Evolutionary conservation across 1,140 invertebrate species (phyloP).

Genomic region (Drosophila ficusphila): DNA sequence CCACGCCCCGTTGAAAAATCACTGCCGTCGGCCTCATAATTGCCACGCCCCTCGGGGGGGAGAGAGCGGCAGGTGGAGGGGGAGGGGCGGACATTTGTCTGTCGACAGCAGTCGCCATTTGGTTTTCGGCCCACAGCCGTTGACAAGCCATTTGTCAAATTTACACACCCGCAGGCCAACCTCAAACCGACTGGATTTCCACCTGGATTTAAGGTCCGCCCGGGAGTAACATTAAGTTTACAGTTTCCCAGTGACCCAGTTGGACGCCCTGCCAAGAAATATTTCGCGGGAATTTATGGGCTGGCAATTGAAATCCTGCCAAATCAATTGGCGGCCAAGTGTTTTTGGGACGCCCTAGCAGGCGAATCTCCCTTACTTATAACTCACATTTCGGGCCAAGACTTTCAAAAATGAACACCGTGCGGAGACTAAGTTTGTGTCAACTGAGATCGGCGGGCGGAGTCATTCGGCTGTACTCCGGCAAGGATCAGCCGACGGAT

Average conservation of each 20-base stretch:
- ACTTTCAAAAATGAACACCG: slow-evolving; percentile 55
- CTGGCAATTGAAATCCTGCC: slow-evolving; percentile 40
- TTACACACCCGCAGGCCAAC: slow-evolving; percentile 41
- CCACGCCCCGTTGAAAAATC: slow-evolving; percentile 58
- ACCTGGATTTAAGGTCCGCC: slow-evolving; percentile 1
- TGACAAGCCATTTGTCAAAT: slow-evolving; percentile 74
- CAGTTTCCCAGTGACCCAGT: slow-evolving; percentile 32
- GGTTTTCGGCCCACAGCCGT: slow-evolving; percentile 33
- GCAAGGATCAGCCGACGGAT: slow-evolving; percentile 5
- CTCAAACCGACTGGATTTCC: background rate
- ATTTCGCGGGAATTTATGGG: slow-evolving; percentile 31
- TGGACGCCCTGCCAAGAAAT: slow-evolving; percentile 26
- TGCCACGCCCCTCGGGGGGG: slow-evolving; percentile 44
- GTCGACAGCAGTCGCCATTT: slow-evolving; percentile 36
- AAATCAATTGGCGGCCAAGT: slow-evolving; percentile 46
- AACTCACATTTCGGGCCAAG: slow-evolving; percentile 22
- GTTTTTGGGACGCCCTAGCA: background rate
- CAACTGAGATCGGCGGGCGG: background rate
- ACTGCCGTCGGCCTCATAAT: slow-evolving; percentile 32
- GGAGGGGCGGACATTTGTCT: slow-evolving; percentile 51
- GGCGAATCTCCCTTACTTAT: slow-evolving; percentile 26
- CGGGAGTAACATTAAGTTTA: slow-evolving; percentile 24
- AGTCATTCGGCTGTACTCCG: background rate
- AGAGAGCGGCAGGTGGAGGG: background rate
- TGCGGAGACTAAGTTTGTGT: slow-evolving; percentile 20